Conservation (phyloP, 2,797 vertebrate species). For the Lophius americanus region DNA sequence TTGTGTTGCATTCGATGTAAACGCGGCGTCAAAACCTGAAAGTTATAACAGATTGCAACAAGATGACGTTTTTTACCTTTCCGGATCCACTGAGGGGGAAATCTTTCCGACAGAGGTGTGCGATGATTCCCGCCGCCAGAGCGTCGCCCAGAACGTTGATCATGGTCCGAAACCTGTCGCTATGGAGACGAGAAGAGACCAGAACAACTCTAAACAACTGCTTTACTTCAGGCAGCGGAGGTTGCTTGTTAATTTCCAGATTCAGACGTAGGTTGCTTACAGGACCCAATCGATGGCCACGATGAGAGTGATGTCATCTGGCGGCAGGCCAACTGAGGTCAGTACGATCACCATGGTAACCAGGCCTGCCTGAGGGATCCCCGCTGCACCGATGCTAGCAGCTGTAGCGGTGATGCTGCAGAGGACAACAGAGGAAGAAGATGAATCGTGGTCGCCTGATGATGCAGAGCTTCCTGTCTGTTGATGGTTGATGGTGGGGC, state of each 20-base stretch:
- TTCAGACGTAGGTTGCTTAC: slow-evolving; percentile 66
- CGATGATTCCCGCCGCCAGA: slow-evolving; percentile 89
- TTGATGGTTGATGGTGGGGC: too few relatives aligned
- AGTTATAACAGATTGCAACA: too few relatives aligned
- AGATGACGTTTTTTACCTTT: slow-evolving; percentile 57
- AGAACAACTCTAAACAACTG: neutral
- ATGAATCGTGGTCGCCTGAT: slow-evolving; percentile 80
- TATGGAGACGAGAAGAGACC: slow-evolving; percentile 47
- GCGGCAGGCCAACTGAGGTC: slow-evolving; percentile 90
- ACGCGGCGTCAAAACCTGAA: too few relatives aligned
- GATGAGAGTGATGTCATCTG: slow-evolving; percentile 91
- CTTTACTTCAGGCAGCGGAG: neutral
- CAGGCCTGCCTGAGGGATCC: slow-evolving; percentile 90
- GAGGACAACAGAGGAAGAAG: neutral
- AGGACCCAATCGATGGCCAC: slow-evolving; percentile 91
- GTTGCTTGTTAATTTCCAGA: neutral
- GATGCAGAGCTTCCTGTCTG: slow-evolving; percentile 55
- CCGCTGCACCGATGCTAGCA: slow-evolving; percentile 89
- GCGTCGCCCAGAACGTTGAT: slow-evolving; percentile 90
- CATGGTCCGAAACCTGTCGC: slow-evolving; percentile 91
- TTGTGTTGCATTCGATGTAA: too few relatives aligned
- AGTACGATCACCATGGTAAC: slow-evolving; percentile 93
- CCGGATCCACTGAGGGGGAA: slow-evolving; percentile 74
- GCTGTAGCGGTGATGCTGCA: slow-evolving; percentile 91
- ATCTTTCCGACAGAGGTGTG: slow-evolving; percentile 86